These are phyloP conservation scores for Cataglyphis cursor DNA, from an alignment of 2,888 invertebrate genomes.

Conservation along the genomic window DNA sequence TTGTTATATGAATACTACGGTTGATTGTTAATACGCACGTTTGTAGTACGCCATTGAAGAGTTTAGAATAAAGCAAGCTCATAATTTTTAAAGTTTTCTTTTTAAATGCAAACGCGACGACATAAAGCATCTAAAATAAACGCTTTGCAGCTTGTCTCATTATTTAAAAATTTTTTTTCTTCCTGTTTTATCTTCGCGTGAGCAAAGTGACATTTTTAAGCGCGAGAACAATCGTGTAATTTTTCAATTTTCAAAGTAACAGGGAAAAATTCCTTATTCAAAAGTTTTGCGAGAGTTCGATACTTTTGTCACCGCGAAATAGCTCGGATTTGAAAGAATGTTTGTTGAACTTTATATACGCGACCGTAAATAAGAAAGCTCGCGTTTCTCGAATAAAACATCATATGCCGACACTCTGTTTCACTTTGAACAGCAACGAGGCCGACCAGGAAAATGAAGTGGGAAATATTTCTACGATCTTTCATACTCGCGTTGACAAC, in stretches of 20 bases:
- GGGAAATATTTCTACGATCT: conserved; percentile 7
- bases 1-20: neutral
- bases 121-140: neutral
- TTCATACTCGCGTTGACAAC: neutral
- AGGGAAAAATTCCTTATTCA: neutral
- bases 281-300: conserved; percentile 4
- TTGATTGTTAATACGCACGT: neutral
- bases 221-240: neutral
- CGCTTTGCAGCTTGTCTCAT: neutral
- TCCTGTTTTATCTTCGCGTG: neutral
- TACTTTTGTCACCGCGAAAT: neutral
- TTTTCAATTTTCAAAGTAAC: neutral
- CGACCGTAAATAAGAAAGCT: conserved; percentile 18
- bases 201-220: neutral
- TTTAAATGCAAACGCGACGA: neutral
- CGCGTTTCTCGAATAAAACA: neutral
- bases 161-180: neutral
- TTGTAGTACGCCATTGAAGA: neutral
- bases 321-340: neutral
- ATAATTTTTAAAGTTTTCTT: neutral
- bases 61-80: neutral
- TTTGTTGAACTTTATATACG: neutral
- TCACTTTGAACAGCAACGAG: neutral
- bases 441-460: neutral
- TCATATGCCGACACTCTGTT: neutral